Percentiles rank a stretch among this genome's conserved stretches.
phyloP scores from a whole-genome alignment of 53 echinoderm and acorn worm genomes.

The Mesocentrotus franciscanus region DNA sequence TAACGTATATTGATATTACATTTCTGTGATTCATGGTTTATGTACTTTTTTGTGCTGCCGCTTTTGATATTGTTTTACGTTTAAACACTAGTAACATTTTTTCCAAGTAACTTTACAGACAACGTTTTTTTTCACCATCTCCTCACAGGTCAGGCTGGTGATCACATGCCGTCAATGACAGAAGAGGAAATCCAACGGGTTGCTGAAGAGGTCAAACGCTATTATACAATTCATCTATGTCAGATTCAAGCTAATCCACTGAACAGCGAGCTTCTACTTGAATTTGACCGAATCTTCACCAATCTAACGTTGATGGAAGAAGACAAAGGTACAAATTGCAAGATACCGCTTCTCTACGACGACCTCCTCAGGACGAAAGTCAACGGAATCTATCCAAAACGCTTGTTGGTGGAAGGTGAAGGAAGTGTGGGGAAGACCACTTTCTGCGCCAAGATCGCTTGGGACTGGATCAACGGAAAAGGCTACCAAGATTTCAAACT shows the following conservation, averaged over 20 bases:
- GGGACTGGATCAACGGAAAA: slow-evolving; percentile 18
- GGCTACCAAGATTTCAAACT: background rate
- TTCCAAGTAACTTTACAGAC: background rate
- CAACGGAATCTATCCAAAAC: background rate
- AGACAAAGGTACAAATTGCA: no score
- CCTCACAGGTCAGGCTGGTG: background rate
- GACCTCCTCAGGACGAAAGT: background rate
- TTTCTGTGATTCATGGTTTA: no score
- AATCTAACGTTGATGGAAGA: no score
- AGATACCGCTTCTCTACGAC: background rate
- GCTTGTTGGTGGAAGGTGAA: background rate
- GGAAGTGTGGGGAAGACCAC: slow-evolving; percentile 31
- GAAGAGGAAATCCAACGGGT: no score
- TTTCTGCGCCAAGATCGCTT: slow-evolving; percentile 6
- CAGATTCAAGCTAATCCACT: no score
- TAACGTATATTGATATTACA: no score
- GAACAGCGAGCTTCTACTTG: no score
- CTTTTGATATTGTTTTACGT: no score
- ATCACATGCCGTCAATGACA: background rate
- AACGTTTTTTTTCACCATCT: background rate
- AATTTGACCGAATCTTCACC: no score
- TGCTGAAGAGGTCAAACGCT: background rate
- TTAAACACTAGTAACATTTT: no score
- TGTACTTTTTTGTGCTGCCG: no score
- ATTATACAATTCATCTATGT: background rate